Percentiles rank a stretch among this genome's conserved stretches.
phyloP scores from a whole-genome alignment of 2,888 invertebrate species.

The Ophion slaviceki region DNA sequence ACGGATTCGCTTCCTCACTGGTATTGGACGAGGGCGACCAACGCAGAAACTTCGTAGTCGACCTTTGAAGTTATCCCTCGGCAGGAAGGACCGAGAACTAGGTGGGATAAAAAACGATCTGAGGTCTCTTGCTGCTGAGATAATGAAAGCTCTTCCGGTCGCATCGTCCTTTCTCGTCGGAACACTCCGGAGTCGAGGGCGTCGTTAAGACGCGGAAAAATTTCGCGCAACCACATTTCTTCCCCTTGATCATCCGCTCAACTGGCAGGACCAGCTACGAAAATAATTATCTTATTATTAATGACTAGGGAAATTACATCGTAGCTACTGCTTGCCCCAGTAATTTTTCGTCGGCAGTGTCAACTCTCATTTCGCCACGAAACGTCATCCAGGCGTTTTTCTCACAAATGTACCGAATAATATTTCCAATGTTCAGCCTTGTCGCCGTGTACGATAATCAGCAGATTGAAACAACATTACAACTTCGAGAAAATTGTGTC shows the following conservation, averaged over 20 bases:
- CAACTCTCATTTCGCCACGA: background rate
- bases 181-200: slow-evolving; percentile 25
- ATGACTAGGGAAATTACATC: slow-evolving; percentile 50
- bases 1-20: background rate
- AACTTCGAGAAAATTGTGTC: too few relatives aligned
- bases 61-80: slow-evolving; percentile 53
- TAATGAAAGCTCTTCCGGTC: slow-evolving; percentile 59
- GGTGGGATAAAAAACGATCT: slow-evolving; percentile 40
- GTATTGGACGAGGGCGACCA: slow-evolving; percentile 30
- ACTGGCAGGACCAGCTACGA: slow-evolving; percentile 14
- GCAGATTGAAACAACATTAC: too few relatives aligned
- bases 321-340: slow-evolving; percentile 34
- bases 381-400: background rate
- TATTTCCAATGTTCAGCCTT: too few relatives aligned
- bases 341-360: slow-evolving; percentile 29
- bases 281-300: slow-evolving; percentile 63
- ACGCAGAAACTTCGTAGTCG: slow-evolving; percentile 40
- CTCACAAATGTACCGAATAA: background rate
- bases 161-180: slow-evolving; percentile 9
- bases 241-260: slow-evolving; percentile 42
- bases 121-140: slow-evolving; percentile 44
- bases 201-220: slow-evolving; percentile 49
- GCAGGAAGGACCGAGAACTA: slow-evolving; percentile 27
- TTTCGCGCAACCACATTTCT: slow-evolving; percentile 47
- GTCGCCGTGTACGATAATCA: too few relatives aligned